These are phyloP conservation scores for Echiichthys vipera DNA, from an alignment of 2,797 vertebrate species.

Conservation along the genomic window DNA sequence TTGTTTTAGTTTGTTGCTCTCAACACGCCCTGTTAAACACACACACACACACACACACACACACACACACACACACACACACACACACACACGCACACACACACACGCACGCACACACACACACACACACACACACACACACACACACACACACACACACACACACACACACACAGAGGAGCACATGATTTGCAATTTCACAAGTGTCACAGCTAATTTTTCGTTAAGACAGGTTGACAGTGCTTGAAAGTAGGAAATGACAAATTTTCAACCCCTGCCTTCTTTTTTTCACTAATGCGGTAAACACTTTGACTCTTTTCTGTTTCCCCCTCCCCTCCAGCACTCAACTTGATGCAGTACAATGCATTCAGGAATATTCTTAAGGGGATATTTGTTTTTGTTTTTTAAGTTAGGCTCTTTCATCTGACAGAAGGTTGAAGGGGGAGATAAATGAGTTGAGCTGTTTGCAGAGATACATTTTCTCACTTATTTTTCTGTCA, in stretches of 20 bases:
- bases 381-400: constrained; percentile 15
- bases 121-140: background rate
- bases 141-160: constrained; percentile 7
- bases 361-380: constrained; percentile 22
- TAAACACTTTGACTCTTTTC: constrained; percentile 28
- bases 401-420: constrained; percentile 34
- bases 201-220: constrained; percentile 42
- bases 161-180: constrained; percentile 1
- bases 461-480: constrained; percentile 2
- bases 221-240: constrained; percentile 36
- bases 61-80: background rate
- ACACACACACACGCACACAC: background rate
- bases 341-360: constrained; percentile 28
- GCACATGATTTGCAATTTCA: constrained; percentile 41
- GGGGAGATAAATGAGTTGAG: constrained; percentile 33
- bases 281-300: constrained; percentile 18
- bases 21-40: background rate
- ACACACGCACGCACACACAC: background rate
- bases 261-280: background rate
- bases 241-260: constrained; percentile 32
- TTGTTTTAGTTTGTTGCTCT: constrained; percentile 32
- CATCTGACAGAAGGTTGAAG: constrained; percentile 30
- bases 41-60: background rate
- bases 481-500: background rate
- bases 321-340: constrained; percentile 21